A percentile compares a stretch with the other conserved stretches of the same genome.
Conservation (phyloP, 1,140 invertebrate species). For the Probaryconus sp. region DNA sequence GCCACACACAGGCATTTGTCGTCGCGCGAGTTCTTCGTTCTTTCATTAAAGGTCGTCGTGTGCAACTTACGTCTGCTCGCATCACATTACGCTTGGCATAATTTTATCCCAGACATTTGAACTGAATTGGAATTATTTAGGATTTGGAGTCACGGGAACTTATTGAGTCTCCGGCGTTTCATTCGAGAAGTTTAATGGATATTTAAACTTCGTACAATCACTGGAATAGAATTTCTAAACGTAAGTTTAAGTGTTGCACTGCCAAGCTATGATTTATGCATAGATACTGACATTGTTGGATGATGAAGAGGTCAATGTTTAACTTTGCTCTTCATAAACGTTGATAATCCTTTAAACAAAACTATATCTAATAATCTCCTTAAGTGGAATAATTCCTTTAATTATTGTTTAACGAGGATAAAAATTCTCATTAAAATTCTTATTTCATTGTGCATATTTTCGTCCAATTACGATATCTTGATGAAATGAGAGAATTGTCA, state of each 20-base stretch:
- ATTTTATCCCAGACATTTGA: no score
- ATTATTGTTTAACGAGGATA: no score
- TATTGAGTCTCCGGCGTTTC: no score
- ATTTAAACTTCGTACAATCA: slow-evolving; percentile 17
- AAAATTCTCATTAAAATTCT: no score
- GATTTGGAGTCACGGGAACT: no score
- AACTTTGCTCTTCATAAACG: slow-evolving; percentile 9
- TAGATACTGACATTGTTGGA: slow-evolving; percentile 25
- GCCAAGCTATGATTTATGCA: slow-evolving; percentile 12
- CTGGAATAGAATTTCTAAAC: slow-evolving; percentile 22
- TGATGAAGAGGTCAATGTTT: not conserved
- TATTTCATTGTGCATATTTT: no score
- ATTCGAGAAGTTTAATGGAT: slow-evolving; percentile 4
- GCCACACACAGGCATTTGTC: slow-evolving; percentile 20
- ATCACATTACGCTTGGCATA: not conserved
- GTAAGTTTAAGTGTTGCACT: slow-evolving; percentile 28
- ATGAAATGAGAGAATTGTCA: no score
- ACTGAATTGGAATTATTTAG: slow-evolving; percentile 5
- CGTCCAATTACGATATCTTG: no score
- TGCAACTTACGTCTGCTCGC: no score
- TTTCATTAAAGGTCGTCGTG: slow-evolving; percentile 15
- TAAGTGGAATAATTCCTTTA: no score
- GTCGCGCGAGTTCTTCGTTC: slow-evolving; percentile 23
- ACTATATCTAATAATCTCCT: not conserved
- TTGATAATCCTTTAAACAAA: not conserved